Conservation (phyloP, 2,797 vertebrate genomes). For the Hipposideros larvatus region DNA sequence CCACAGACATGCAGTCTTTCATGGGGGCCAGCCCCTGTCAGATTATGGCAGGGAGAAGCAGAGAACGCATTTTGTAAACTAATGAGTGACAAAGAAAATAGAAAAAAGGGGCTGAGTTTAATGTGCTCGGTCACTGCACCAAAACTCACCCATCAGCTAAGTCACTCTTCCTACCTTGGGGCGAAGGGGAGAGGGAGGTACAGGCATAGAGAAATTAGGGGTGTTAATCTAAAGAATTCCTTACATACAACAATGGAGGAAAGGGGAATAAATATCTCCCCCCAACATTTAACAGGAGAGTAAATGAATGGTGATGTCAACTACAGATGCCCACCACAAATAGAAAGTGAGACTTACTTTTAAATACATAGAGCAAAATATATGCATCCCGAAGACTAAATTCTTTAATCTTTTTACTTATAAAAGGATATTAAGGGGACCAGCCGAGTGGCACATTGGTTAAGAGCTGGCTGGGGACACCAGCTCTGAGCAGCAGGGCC, state of each 20-base stretch:
- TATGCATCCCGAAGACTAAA: background rate
- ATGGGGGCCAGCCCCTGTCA: background rate
- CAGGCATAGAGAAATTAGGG: background rate
- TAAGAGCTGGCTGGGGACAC: too few species aligned
- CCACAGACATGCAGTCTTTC: background rate
- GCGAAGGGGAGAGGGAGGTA: background rate
- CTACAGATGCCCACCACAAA: background rate
- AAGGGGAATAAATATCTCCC: background rate
- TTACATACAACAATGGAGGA: background rate
- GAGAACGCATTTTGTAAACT: background rate
- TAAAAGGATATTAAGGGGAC: background rate
- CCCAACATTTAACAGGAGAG: background rate
- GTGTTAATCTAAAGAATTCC: background rate
- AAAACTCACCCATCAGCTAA: background rate
- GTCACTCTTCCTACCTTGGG: background rate
- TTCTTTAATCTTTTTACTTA: background rate
- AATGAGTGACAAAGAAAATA: background rate
- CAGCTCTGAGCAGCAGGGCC: too few species aligned
- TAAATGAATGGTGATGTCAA: background rate
- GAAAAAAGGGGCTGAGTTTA: background rate
- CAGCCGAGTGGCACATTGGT: too few species aligned
- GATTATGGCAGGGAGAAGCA: background rate
- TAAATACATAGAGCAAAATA: background rate
- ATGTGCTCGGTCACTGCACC: background rate
- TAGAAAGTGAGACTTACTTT: background rate